These are phyloP conservation scores for Philonicus albiceps DNA, from an alignment of 2,888 invertebrate species.

Conservation along the genomic window DNA sequence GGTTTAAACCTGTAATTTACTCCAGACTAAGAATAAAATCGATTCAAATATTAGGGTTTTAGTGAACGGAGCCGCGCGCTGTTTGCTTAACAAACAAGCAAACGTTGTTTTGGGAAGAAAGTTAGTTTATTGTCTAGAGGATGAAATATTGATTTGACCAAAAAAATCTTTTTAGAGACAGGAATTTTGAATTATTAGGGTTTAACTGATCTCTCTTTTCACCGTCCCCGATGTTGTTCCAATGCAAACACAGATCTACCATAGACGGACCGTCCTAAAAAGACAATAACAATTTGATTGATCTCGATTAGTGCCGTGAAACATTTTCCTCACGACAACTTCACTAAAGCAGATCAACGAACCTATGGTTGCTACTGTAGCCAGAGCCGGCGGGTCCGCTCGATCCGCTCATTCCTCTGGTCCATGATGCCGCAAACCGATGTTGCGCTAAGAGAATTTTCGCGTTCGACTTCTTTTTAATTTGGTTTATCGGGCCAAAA, in stretches of 20 bases:
- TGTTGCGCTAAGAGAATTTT: slow-evolving; percentile 33
- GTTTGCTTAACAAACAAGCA: too few relatives aligned
- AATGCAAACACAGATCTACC: not conserved
- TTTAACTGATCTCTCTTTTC: not conserved
- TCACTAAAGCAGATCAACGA: slow-evolving; percentile 19
- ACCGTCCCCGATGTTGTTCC: not conserved
- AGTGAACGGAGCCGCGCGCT: too few relatives aligned
- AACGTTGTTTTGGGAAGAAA: too few relatives aligned
- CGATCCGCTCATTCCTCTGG: not conserved
- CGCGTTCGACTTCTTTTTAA: slow-evolving; percentile 40
- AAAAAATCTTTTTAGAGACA: not conserved
- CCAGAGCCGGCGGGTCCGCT: not conserved
- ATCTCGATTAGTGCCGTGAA: slow-evolving; percentile 6
- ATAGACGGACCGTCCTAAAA: not conserved
- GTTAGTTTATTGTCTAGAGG: too few relatives aligned
- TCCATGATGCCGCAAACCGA: not conserved
- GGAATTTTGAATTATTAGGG: not conserved
- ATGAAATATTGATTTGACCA: too few relatives aligned
- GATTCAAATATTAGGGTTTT: too few relatives aligned
- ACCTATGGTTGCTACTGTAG: not conserved
- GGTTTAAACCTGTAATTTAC: too few relatives aligned
- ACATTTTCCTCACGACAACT: slow-evolving; percentile 24
- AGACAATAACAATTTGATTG: slow-evolving; percentile 17
- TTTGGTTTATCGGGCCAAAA: slow-evolving; percentile 49
- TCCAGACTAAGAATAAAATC: too few relatives aligned